Evolutionary conservation across 2,797 vertebrate genomes (phyloP).

Genomic region (Arrhamphus sclerolepis): DNA sequence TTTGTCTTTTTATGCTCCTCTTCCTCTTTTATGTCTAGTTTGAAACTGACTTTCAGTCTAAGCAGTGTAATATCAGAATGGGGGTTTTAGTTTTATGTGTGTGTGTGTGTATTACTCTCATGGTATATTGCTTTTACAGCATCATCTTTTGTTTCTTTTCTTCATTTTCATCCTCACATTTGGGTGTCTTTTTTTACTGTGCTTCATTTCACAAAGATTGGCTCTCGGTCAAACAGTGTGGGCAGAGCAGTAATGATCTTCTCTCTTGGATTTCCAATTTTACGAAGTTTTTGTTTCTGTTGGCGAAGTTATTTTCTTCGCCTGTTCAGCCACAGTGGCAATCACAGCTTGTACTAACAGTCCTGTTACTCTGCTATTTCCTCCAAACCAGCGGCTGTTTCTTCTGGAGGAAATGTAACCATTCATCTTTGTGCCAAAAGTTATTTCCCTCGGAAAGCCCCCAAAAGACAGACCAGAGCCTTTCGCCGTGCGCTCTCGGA

Average conservation of each 20-base stretch:
- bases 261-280: slow-evolving; percentile 49
- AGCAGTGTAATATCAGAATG: neutral
- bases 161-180: slow-evolving; percentile 19
- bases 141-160: slow-evolving; percentile 1
- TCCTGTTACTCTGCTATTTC: slow-evolving; percentile 52
- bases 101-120: neutral
- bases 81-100: neutral
- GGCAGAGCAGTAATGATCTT: slow-evolving; percentile 28
- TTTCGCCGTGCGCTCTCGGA: slow-evolving; percentile 8
- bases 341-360: slow-evolving; percentile 48
- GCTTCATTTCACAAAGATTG: slow-evolving; percentile 37
- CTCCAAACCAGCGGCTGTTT: slow-evolving; percentile 57
- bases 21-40: neutral
- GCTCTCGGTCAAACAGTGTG: slow-evolving; percentile 41
- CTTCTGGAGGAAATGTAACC: slow-evolving; percentile 61
- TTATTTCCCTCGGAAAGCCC: slow-evolving; percentile 64
- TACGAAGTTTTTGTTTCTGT: slow-evolving; percentile 46
- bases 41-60: neutral
- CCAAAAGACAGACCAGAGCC: slow-evolving; percentile 28
- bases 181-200: slow-evolving; percentile 3
- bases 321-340: slow-evolving; percentile 31
- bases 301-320: slow-evolving; percentile 44
- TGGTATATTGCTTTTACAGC: slow-evolving; percentile 7
- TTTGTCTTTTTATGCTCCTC: neutral
- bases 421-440: slow-evolving; percentile 70